These are phyloP conservation scores for Balearica regulorum DNA, from an alignment of 2,797 vertebrate genomes.

Conservation along the genomic window DNA sequence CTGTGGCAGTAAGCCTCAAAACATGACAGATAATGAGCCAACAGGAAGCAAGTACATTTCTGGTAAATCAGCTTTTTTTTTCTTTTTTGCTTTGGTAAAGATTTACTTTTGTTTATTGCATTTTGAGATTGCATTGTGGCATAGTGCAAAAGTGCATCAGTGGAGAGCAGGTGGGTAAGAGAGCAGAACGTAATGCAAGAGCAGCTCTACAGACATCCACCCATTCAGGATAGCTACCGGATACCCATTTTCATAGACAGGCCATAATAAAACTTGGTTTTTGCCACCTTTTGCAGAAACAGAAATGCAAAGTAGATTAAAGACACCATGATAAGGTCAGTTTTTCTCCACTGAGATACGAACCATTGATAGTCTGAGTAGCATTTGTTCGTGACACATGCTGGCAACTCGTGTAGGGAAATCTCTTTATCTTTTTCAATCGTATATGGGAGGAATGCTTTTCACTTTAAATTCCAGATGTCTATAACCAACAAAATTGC, in stretches of 20 bases:
- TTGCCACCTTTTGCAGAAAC: not conserved
- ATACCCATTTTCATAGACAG: not conserved
- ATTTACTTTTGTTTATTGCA: not conserved
- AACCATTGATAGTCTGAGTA: not conserved
- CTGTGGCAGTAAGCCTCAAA: not conserved
- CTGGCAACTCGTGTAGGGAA: not conserved
- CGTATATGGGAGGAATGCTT: not conserved
- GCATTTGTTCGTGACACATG: not conserved
- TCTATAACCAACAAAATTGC: not conserved
- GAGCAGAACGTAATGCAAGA: not conserved
- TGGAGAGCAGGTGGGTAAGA: not conserved
- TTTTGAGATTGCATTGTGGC: not conserved
- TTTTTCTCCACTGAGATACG: not conserved
- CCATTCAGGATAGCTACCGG: not conserved
- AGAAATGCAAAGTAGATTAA: not conserved
- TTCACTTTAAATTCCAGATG: not conserved
- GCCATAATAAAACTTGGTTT: not conserved
- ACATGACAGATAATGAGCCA: not conserved
- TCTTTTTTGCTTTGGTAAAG: not conserved
- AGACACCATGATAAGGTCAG: not conserved
- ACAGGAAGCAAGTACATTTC: not conserved
- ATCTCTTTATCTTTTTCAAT: not conserved
- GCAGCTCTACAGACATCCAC: not conserved
- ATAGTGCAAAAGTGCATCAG: not conserved
- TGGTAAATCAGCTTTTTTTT: constrained; percentile 28